Evolutionary conservation across 1,140 invertebrate species (phyloP).

Genomic region (Asobara japonica): DNA sequence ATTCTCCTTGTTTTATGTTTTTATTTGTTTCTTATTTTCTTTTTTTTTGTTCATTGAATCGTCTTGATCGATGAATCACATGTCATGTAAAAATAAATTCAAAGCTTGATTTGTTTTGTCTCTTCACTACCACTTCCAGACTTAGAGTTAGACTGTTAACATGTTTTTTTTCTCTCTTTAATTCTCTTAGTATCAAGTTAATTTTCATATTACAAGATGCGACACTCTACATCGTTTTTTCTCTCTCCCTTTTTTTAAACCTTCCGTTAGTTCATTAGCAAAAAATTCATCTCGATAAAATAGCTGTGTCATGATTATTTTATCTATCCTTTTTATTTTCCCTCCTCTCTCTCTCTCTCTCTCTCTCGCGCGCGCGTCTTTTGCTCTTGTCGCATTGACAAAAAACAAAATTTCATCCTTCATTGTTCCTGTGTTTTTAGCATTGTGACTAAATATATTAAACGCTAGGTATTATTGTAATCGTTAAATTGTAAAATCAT

Average conservation of each 20-base stretch:
- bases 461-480: constrained; percentile 16
- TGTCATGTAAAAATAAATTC: constrained; percentile 67
- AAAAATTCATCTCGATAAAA: constrained; percentile 42
- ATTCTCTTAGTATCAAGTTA: constrained; percentile 38
- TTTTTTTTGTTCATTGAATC: constrained; percentile 4
- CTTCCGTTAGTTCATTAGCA: constrained; percentile 19
- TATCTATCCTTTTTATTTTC: too few relatives aligned
- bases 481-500: constrained; percentile 25
- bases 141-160: constrained; percentile 49
- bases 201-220: constrained; percentile 55
- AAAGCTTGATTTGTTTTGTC: constrained; percentile 56
- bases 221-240: constrained; percentile 1
- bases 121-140: background rate
- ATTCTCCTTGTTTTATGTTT: constrained; percentile 14
- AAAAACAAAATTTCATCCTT: constrained; percentile 2
- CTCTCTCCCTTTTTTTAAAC: constrained; percentile 25
- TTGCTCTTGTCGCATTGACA: constrained; percentile 26
- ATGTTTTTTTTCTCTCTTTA: constrained; percentile 37
- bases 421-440: constrained; percentile 16
- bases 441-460: background rate
- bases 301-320: constrained; percentile 42
- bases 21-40: too few relatives aligned
- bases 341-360: too few relatives aligned
- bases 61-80: constrained; percentile 38
- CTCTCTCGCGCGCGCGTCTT: too few relatives aligned